Conservation (phyloP, 1,140 invertebrate genomes). For the Pachyrhynchus sulphureomaculatus region DNA sequence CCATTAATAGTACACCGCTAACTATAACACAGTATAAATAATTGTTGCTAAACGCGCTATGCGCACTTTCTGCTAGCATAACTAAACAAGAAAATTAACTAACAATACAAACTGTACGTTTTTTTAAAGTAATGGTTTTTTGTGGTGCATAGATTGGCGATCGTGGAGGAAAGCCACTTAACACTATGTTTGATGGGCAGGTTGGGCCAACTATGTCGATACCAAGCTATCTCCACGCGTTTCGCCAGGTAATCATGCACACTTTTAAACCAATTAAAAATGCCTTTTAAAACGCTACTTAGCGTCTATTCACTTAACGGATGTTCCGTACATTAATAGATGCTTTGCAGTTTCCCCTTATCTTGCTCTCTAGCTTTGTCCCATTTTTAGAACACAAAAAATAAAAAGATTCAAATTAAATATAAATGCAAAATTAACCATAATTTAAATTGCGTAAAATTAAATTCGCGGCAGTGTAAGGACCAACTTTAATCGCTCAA, state of each 20-base stretch:
- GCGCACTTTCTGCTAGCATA: not conserved
- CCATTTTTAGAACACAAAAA: conserved; percentile 43
- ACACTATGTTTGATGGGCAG: conserved; percentile 13
- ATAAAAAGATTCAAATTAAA: conserved; percentile 38
- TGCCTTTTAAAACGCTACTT: conserved; percentile 26
- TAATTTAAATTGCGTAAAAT: conserved; percentile 36
- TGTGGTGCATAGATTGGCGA: conserved; percentile 46
- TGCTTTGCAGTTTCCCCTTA: conserved; percentile 45
- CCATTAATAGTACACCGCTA: conserved; percentile 7
- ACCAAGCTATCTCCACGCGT: conserved; percentile 29
- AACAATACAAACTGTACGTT: conserved; percentile 40
- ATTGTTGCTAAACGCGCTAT: conserved; percentile 5
- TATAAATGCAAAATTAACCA: conserved; percentile 16
- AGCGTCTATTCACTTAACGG: conserved; percentile 16
- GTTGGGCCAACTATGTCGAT: conserved; percentile 14
- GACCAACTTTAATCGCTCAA: not conserved
- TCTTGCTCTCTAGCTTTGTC: conserved; percentile 49
- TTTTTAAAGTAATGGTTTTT: conserved; percentile 44
- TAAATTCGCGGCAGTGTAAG: conserved; percentile 36
- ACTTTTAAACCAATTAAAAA: conserved; percentile 45
- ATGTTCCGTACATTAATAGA: conserved; percentile 32
- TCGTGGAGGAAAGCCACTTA: conserved; percentile 34
- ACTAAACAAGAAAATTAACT: conserved; percentile 15
- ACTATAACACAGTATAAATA: conserved; percentile 6
- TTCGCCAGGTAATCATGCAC: conserved; percentile 45